Percentiles rank a stretch among this genome's conserved stretches.
phyloP scores from a whole-genome alignment of 37 sponge, comb jelly and placozoan genomes.

The Agelas oroides region DNA sequence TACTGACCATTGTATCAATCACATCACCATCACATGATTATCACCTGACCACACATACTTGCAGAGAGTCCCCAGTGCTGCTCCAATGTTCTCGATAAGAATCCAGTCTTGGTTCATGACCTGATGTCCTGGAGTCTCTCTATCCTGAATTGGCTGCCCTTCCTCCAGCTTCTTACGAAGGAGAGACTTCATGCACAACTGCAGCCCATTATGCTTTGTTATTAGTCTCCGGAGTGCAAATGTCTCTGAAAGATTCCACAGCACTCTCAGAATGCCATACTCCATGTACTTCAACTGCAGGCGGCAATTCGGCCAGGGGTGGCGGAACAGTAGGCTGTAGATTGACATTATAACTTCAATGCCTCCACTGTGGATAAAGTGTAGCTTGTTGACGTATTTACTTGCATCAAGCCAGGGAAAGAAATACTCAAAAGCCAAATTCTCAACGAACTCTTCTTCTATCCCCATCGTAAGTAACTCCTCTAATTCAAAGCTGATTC shows the following conservation, averaged over 20 bases:
- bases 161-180: slow-evolving; percentile 10
- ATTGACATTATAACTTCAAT: slow-evolving; percentile 16
- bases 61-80: slow-evolving; percentile 26
- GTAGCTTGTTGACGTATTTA: slow-evolving; percentile 31
- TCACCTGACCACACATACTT: slow-evolving; percentile 15
- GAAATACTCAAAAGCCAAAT: slow-evolving; percentile 28
- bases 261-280: slow-evolving; percentile 8
- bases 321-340: neutral
- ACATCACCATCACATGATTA: no score
- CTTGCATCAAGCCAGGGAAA: slow-evolving; percentile 30
- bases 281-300: slow-evolving; percentile 1
- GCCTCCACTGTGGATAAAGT: slow-evolving; percentile 20
- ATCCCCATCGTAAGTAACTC: slow-evolving; percentile 4
- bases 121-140: neutral
- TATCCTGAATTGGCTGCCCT: slow-evolving; percentile 1
- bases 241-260: slow-evolving; percentile 42
- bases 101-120: neutral
- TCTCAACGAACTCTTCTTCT: slow-evolving; percentile 3
- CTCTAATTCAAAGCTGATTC: slow-evolving; percentile 4
- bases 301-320: neutral
- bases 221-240: slow-evolving; percentile 22
- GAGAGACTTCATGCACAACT: slow-evolving; percentile 36
- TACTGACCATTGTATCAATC: no score
- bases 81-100: slow-evolving; percentile 20
- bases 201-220: neutral